Evolutionary conservation across 2,888 invertebrate species (phyloP).

Genomic region (Lepidocyrtinus sp.): DNA sequence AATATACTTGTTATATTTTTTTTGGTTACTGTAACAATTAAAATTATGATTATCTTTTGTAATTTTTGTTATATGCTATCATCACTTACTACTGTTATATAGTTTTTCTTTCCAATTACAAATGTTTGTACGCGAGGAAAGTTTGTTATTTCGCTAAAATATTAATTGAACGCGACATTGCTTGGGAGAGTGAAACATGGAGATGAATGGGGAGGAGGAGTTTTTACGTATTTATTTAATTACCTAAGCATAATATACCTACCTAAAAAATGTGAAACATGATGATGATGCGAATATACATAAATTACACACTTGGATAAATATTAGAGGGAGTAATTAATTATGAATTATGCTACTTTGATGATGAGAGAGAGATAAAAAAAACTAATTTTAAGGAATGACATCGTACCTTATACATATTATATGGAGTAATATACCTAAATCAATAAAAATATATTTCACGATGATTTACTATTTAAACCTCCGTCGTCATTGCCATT

Average conservation of each 20-base stretch:
- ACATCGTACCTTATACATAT: slow-evolving; percentile 53
- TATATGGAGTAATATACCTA: not conserved
- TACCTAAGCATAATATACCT: not conserved
- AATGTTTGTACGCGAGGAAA: too few species aligned
- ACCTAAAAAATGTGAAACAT: not conserved
- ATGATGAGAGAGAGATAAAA: too few species aligned
- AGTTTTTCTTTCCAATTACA: too few species aligned
- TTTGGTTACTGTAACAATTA: too few species aligned
- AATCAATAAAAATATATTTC: not conserved
- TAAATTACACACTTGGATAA: slow-evolving; percentile 12
- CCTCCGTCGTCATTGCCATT: not conserved
- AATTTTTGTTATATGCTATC: too few species aligned
- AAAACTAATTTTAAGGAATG: slow-evolving; percentile 46
- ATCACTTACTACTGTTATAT: too few species aligned
- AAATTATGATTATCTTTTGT: too few species aligned
- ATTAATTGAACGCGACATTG: too few species aligned
- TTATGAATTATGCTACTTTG: slow-evolving; percentile 3
- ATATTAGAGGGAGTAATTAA: not conserved
- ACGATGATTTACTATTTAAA: not conserved
- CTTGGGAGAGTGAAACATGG: too few species aligned
- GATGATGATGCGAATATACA: not conserved
- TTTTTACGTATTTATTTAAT: slow-evolving; percentile 1
- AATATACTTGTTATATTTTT: too few species aligned
- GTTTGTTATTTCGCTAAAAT: too few species aligned
- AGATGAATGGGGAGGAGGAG: too few species aligned